A percentile compares a stretch with the other conserved stretches of the same genome.
Conservation (phyloP, 2,113 vertebrate species). For the Pagrus major region DNA sequence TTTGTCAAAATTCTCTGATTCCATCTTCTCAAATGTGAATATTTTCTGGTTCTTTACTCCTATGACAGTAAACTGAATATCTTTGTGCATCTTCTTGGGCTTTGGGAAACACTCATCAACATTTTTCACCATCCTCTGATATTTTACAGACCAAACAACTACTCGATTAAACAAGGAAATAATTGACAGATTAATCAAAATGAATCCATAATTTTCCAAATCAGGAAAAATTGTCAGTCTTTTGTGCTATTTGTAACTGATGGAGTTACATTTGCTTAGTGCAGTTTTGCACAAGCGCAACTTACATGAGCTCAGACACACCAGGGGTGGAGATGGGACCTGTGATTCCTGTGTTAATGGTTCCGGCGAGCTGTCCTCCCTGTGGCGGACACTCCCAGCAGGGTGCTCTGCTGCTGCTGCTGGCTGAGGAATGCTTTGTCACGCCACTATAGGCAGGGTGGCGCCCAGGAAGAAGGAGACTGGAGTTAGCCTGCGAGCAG, state of each 20-base stretch:
- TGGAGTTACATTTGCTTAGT: not conserved
- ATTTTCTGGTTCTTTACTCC: too few species aligned
- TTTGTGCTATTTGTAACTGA: not conserved
- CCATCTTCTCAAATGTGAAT: too few species aligned
- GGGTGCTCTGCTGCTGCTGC: conserved; percentile 29
- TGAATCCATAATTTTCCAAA: not conserved
- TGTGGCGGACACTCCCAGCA: conserved; percentile 19
- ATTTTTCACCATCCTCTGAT: too few species aligned
- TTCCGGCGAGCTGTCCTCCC: not conserved
- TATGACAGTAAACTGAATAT: too few species aligned
- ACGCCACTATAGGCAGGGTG: conserved; percentile 35
- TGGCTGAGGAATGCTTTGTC: conserved; percentile 55
- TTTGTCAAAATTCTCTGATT: too few species aligned
- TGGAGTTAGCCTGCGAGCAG: conserved; percentile 8
- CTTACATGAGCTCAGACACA: not conserved
- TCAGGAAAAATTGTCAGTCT: too few species aligned
- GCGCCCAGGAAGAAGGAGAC: conserved; percentile 8
- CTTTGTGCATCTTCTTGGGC: too few species aligned
- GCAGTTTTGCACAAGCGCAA: not conserved
- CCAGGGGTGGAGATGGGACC: not conserved
- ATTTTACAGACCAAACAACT: too few species aligned
- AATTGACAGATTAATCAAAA: too few species aligned
- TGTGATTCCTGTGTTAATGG: conserved; percentile 1
- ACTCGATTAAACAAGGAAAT: too few species aligned
- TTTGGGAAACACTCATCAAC: too few species aligned